phyloP scores from a whole-genome alignment of 2,888 invertebrate genomes.

The Aleiodes leptofemur region DNA sequence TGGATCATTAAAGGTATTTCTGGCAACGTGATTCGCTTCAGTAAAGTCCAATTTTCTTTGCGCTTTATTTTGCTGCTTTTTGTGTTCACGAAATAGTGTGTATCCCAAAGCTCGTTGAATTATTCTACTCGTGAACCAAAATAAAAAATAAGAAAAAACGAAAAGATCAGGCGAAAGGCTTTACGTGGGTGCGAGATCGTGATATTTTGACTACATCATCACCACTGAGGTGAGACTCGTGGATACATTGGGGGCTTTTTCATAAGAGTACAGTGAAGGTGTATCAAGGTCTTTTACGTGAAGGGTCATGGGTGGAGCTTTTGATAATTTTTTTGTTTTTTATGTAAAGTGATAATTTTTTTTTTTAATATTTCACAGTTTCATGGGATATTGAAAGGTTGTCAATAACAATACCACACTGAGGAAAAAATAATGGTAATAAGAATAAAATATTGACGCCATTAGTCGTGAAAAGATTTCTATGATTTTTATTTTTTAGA shows the following conservation, averaged over 20 bases:
- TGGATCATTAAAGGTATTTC: slow-evolving; percentile 44
- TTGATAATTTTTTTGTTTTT: no score
- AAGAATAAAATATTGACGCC: no score
- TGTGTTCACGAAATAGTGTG: slow-evolving; percentile 13
- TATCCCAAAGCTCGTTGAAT: slow-evolving; percentile 27
- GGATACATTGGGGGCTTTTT: slow-evolving; percentile 2
- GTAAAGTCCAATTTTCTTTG: background rate
- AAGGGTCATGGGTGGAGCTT: no score
- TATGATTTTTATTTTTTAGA: no score
- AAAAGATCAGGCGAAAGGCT: slow-evolving; percentile 27
- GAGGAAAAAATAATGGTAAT: no score
- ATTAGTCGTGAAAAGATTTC: no score
- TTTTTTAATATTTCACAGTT: no score
- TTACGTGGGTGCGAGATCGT: background rate
- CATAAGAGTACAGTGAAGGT: background rate
- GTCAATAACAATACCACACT: no score
- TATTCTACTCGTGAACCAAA: slow-evolving; percentile 34
- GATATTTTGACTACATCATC: slow-evolving; percentile 4
- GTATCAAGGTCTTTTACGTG: no score
- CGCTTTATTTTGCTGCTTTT: background rate
- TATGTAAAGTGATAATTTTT: no score
- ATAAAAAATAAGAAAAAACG: slow-evolving; percentile 1
- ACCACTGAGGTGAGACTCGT: slow-evolving; percentile 4
- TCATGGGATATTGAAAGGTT: no score
- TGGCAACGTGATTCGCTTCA: slow-evolving; percentile 34